These are phyloP conservation scores for Gymnobelideus leadbeateri DNA, from an alignment of 2,113 vertebrate species.

Conservation along the genomic window DNA sequence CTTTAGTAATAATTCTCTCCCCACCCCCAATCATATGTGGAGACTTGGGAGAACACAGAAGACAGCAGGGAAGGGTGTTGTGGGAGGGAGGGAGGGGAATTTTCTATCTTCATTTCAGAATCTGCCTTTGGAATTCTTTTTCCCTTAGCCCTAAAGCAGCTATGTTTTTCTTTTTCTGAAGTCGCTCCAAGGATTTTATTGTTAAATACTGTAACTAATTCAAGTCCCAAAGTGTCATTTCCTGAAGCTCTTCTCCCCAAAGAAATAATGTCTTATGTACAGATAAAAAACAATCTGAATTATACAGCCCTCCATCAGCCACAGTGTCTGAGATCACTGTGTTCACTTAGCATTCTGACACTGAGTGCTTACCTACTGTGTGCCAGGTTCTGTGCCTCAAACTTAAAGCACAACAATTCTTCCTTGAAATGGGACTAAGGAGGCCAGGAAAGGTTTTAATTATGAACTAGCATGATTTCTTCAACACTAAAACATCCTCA, in stretches of 20 bases:
- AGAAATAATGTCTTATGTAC: background rate
- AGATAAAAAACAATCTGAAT: background rate
- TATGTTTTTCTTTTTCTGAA: background rate
- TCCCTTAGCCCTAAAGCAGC: background rate
- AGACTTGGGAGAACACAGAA: background rate
- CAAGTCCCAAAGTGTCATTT: background rate
- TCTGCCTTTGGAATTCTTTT: background rate
- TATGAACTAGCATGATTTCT: background rate
- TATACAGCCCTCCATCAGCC: background rate
- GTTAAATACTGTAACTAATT: constrained; percentile 1
- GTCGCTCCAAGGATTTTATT: background rate
- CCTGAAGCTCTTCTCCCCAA: background rate
- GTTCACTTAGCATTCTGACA: background rate
- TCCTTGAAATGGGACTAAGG: background rate
- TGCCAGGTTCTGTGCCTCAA: background rate
- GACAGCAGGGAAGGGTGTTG: background rate
- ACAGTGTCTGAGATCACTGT: background rate
- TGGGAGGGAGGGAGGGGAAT: background rate
- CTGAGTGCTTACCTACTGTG: background rate
- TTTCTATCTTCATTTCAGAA: background rate
- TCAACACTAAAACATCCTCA: background rate
- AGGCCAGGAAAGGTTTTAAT: background rate
- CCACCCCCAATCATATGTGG: background rate
- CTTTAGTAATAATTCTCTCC: background rate
- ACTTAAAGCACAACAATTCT: background rate